Conservation (phyloP, 1,140 invertebrate genomes). For the Drosophila subpulchrella region DNA sequence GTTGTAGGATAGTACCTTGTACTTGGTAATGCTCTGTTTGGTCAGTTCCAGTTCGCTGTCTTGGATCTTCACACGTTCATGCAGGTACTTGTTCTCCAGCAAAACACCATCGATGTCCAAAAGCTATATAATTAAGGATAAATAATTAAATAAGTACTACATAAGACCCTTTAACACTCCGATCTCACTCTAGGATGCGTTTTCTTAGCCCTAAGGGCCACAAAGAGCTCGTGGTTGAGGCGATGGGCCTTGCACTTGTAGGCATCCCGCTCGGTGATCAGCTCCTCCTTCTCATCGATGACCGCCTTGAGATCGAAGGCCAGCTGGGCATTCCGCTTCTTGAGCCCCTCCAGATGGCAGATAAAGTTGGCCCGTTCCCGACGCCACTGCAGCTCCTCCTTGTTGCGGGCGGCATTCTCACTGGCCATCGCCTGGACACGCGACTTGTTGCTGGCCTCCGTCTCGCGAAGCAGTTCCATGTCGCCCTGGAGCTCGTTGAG, state of each 20-base stretch:
- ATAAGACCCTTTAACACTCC: not conserved
- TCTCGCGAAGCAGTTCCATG: conserved; percentile 87
- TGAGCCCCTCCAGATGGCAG: conserved; percentile 88
- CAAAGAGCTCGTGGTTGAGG: conserved; percentile 92
- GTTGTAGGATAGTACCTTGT: conserved; percentile 86
- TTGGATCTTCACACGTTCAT: conserved; percentile 92
- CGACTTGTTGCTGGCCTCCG: conserved; percentile 50
- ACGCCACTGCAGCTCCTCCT: conserved; percentile 83
- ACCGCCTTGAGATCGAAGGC: conserved; percentile 90
- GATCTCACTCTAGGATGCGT: conserved; percentile 78
- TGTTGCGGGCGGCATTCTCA: conserved; percentile 59
- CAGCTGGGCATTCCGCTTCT: conserved; percentile 86
- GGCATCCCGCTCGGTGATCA: conserved; percentile 92
- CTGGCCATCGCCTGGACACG: conserved; percentile 69
- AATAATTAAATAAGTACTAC: not conserved
- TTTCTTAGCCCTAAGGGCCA: conserved; percentile 87
- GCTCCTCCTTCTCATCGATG: conserved; percentile 94
- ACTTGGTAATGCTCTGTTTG: conserved; percentile 89
- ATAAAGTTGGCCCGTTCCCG: conserved; percentile 89
- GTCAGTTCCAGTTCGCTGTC: conserved; percentile 92
- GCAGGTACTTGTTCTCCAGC: conserved; percentile 93
- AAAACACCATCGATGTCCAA: conserved; percentile 93
- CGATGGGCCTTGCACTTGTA: conserved; percentile 93
- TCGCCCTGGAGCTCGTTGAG: conserved; percentile 90
- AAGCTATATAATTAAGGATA: conserved; percentile 78